Evolutionary conservation across 2,888 invertebrate genomes (phyloP), one percentile per base, ranked within the genome.

Genomic region (Melanophora roralis): DNA sequence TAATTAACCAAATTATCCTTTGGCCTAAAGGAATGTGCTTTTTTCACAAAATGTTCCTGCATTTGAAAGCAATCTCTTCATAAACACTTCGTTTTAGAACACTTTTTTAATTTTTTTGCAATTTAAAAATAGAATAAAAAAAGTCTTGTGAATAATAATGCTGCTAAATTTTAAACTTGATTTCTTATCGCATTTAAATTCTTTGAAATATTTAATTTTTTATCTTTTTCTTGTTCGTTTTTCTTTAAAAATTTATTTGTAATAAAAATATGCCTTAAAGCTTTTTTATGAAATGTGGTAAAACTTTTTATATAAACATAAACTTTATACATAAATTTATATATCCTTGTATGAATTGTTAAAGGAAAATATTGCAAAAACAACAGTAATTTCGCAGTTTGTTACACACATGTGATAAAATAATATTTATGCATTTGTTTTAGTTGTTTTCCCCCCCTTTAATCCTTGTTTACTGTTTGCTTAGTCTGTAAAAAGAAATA

Each of bases 391-490:
- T 47, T 64, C 14, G 32, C 23, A 55, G 16, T 12, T 14, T 36
- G 34, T 38, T 40, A 14, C 14, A 49, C 12, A 32, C n/a, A 47
- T 62, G 68, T 57, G 62, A 73, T 78, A 73, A 73, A 78, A 55
- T 78, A 68, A 78, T 77, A 71, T 71, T 77, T 77, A 71, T 65
- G 59, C 77, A 77, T 65, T 38, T 71, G 71, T 27, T 64, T 19
- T 75, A 45, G 23, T 51, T 57, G 16, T 45, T 67, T 53, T 40
- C 19, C 11, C 19, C 2, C 34, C 34, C 43, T 27, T n/a, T n/a
- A 19, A 14, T 11, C 1, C 32, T 16, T 40, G 7, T 40, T 9
- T 51, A 0, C 16, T 53, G 45, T 40, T 43, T 43, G 4, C n/a
- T n/a, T 43, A 8, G 9, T n/a, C 32, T 40, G 34, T 32, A n/a